phyloP scores from a whole-genome alignment of 2,888 invertebrate species.

The Luperina nickerlii region DNA sequence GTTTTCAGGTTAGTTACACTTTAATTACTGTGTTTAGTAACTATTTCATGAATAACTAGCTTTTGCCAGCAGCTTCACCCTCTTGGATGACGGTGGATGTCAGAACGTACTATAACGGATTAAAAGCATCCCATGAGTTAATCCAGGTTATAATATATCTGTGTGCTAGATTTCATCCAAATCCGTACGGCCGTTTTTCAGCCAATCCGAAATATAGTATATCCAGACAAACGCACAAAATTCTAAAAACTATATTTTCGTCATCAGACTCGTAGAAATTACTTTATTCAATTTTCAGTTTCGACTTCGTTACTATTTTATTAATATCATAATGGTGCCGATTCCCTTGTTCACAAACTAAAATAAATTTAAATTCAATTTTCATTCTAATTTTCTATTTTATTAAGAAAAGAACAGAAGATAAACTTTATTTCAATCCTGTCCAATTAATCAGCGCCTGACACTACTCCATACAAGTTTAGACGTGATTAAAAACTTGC shows the following conservation, averaged over 20 bases:
- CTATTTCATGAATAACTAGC: neutral
- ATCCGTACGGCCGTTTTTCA: neutral
- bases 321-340: no score
- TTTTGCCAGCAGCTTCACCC: neutral
- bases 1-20: slow-evolving; percentile 1
- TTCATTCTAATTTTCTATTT: no score
- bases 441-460: no score
- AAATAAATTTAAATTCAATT: no score
- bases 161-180: neutral
- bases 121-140: neutral
- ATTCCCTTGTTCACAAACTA: no score
- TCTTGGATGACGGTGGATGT: neutral
- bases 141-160: neutral
- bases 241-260: neutral
- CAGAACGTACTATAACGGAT: neutral
- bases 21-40: slow-evolving; percentile 17
- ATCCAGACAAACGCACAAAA: neutral
- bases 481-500: no score
- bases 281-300: no score
- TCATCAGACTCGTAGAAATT: neutral
- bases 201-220: no score
- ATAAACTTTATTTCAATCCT: no score
- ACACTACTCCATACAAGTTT: no score
- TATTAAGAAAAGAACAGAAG: no score
- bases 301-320: no score